Base-by-base conservation (phyloP, 2,888 invertebrate genomes). In the Sarcophaga rosellei region DNA sequence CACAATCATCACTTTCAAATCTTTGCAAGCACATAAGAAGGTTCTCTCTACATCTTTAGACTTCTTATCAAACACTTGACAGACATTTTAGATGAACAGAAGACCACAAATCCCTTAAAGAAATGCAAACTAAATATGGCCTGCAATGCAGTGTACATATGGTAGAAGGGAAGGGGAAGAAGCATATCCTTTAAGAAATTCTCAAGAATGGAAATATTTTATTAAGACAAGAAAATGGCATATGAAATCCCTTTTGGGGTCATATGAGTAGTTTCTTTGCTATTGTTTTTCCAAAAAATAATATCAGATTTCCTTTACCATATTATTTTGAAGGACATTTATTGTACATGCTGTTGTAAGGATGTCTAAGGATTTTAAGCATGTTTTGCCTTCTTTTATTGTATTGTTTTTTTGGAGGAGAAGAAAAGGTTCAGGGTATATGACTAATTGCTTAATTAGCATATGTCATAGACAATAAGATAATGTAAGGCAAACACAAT, bases 381-480 rank as follows among this genome's bases (percentile, higher is more conserved):
- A 90, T 90, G 91, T 91, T 90, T 91, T 90, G 92, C 92, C 92
- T 92, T 44, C 78, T 53, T 53, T 53, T 53, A 15, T 53, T 10
- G 35, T 53, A 15, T 53, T 53, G 17, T 53, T 17, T 53, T 1
- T 47, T 1, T 3, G 53, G 15, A 2, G 2, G 8, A 35, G 35
- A 35, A 2, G 8, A 2, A 2, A 8, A 1, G 10, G 2, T 3
- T 1, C 10, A 35, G 53, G 53, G 53, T 90, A 93, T 92, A 90
- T 91, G 91, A 91, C 92, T 93, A 93, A 93, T 93, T 93, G 93
- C 92, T 91, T 93, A 93, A 93, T 93, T 93, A 93, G 93, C 93
- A 93, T 93, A 92, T 92, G 92, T 89, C 90, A 90, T 91, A 81
- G 77, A 53, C 86, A 86, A 83, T 77, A 35, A 84, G 91, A 91